A percentile compares a stretch with the other conserved stretches of the same genome.
These are phyloP conservation scores for Macropodus opercularis DNA, from an alignment of 2,797 vertebrate genomes.

Conservation along the genomic window DNA sequence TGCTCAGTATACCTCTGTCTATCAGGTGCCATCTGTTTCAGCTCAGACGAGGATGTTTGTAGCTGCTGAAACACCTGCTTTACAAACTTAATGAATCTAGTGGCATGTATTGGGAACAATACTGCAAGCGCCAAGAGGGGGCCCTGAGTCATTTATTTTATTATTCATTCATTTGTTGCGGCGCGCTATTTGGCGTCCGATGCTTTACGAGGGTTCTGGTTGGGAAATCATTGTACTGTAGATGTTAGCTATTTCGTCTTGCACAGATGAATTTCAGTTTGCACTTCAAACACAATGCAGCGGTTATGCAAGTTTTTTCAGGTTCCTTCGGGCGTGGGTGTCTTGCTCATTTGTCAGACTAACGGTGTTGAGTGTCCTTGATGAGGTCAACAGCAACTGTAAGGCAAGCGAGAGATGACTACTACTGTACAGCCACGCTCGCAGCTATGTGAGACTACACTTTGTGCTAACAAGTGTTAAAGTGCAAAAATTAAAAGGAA, in stretches of 20 bases:
- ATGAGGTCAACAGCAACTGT: slow-evolving; percentile 34
- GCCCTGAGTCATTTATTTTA: slow-evolving; percentile 28
- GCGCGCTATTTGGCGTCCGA: neutral
- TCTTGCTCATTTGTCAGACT: slow-evolving; percentile 20
- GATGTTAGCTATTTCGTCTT: neutral
- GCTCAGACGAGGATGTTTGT: slow-evolving; percentile 61
- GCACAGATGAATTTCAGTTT: slow-evolving; percentile 10
- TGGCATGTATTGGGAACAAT: slow-evolving; percentile 40
- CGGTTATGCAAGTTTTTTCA: slow-evolving; percentile 23
- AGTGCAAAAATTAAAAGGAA: no score
- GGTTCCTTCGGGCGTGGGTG: slow-evolving; percentile 23
- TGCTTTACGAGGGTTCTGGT: slow-evolving; percentile 1
- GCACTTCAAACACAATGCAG: neutral
- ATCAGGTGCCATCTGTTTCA: slow-evolving; percentile 68
- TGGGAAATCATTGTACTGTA: neutral
- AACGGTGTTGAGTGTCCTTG: slow-evolving; percentile 40
- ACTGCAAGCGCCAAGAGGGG: slow-evolving; percentile 29
- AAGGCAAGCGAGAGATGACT: slow-evolving; percentile 8
- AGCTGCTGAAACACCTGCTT: slow-evolving; percentile 62
- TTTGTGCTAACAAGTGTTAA: neutral
- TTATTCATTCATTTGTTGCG: slow-evolving; percentile 22
- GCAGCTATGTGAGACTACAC: neutral
- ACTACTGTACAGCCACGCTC: neutral
- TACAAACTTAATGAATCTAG: slow-evolving; percentile 59
- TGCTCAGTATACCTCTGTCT: slow-evolving; percentile 31